These are phyloP conservation scores for Rhamphomyia laevipes DNA, from an alignment of 2,888 invertebrate genomes.

Conservation along the genomic window DNA sequence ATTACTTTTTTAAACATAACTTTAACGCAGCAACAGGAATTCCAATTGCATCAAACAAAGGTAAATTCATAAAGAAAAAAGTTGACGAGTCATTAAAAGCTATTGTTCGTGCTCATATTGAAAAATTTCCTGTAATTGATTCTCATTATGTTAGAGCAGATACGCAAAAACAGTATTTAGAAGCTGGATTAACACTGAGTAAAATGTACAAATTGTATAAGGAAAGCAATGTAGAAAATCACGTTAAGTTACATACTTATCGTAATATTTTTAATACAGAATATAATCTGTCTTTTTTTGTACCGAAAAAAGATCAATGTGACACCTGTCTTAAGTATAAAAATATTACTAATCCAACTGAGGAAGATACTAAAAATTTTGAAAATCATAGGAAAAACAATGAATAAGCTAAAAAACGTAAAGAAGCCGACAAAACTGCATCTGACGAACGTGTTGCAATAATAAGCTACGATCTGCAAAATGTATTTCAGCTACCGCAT, in stretches of 20 bases:
- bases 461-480: slow-evolving; percentile 8
- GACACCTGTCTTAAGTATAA: slow-evolving; percentile 5
- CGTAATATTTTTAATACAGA: slow-evolving; percentile 5
- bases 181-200: slow-evolving; percentile 5
- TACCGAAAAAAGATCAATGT: slow-evolving; percentile 9
- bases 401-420: not conserved
- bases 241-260: not conserved
- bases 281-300: slow-evolving; percentile 6
- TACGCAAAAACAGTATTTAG: slow-evolving; percentile 10
- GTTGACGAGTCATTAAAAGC: slow-evolving; percentile 2
- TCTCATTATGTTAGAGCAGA: slow-evolving; percentile 8
- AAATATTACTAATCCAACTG: not conserved
- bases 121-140: not conserved
- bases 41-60: not conserved
- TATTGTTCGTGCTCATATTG: slow-evolving; percentile 5
- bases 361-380: not conserved
- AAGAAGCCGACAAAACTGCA: not conserved
- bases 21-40: not conserved
- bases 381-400: no score
- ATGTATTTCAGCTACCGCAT: slow-evolving; percentile 6
- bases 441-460: no score
- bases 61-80: slow-evolving; percentile 4
- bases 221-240: slow-evolving; percentile 3
- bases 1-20: slow-evolving; percentile 8
- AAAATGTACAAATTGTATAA: slow-evolving; percentile 8